Evolutionary conservation across 1,140 invertebrate species (phyloP).

Genomic region (Drosophila triauraria): DNA sequence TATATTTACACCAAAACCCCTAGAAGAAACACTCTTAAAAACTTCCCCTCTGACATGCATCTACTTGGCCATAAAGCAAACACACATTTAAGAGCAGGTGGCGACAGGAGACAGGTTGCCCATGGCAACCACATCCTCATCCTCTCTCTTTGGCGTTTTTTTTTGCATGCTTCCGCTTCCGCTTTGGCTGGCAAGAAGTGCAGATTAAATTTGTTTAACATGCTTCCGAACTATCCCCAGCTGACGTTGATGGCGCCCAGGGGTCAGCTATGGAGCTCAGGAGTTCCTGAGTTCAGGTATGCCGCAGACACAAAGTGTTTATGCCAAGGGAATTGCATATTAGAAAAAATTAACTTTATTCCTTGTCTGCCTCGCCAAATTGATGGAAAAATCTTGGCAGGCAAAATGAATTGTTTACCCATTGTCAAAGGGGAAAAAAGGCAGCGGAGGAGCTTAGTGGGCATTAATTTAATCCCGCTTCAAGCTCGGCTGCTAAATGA

Average conservation of each 20-base stretch:
- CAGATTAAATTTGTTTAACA: slow-evolving; percentile 83
- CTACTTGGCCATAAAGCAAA: neutral
- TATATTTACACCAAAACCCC: neutral
- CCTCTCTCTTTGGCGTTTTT: slow-evolving; percentile 13
- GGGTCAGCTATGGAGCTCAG: slow-evolving; percentile 30
- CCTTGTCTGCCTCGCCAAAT: slow-evolving; percentile 47
- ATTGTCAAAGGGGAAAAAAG: slow-evolving; percentile 16
- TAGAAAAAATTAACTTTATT: slow-evolving; percentile 78
- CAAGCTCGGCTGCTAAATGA: slow-evolving; percentile 24
- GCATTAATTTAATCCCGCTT: slow-evolving; percentile 58
- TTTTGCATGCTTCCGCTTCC: slow-evolving; percentile 42
- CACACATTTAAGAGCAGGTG: slow-evolving; percentile 39
- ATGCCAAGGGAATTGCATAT: slow-evolving; percentile 71
- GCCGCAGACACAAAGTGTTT: slow-evolving; percentile 52
- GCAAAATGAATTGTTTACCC: slow-evolving; percentile 60
- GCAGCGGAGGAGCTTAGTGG: neutral
- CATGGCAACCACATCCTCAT: slow-evolving; percentile 43
- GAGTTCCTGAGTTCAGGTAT: slow-evolving; percentile 2
- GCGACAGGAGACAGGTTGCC: slow-evolving; percentile 32
- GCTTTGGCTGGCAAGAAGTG: slow-evolving; percentile 69
- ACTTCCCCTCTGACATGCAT: too few species aligned
- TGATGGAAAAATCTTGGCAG: slow-evolving; percentile 67
- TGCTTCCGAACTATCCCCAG: slow-evolving; percentile 62
- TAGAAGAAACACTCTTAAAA: neutral
- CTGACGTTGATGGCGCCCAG: slow-evolving; percentile 43